These are phyloP conservation scores for Capra hircus DNA, from an alignment of 2,113 vertebrate species.

Conservation along the genomic window DNA sequence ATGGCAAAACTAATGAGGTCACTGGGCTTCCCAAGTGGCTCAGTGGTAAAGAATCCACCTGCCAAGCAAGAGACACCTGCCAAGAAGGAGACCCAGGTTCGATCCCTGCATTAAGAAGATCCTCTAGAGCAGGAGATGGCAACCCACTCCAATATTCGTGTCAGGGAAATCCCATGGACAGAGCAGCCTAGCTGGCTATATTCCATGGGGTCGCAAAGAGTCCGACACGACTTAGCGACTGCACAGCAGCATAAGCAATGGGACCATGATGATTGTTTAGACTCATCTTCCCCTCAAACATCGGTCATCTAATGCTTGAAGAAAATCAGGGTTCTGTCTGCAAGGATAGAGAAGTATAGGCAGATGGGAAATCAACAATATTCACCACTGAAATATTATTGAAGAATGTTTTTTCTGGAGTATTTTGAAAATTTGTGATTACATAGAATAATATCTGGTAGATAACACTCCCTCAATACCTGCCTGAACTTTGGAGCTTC, in stretches of 20 bases:
- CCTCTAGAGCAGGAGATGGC: not conserved
- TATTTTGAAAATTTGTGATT: not conserved
- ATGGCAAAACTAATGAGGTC: not conserved
- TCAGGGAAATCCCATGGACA: not conserved
- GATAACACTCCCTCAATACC: not conserved
- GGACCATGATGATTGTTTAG: not conserved
- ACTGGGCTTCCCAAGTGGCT: not conserved
- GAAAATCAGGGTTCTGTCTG: not conserved
- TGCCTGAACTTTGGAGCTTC: not conserved
- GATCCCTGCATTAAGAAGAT: not conserved
- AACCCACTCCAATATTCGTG: not conserved
- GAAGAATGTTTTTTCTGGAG: not conserved
- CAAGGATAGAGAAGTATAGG: not conserved
- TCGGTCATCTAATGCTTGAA: not conserved
- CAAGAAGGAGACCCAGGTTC: not conserved
- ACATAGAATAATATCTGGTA: not conserved
- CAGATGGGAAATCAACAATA: not conserved
- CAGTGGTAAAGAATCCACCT: not conserved
- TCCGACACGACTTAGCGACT: rapidly evolving
- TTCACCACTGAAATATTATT: not conserved
- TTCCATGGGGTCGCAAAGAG: not conserved
- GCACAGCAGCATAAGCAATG: not conserved
- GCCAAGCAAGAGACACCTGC: not conserved
- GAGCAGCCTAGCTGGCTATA: not conserved
- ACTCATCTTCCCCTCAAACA: not conserved